Percentiles rank a stretch among this genome's conserved stretches.
phyloP scores from a whole-genome alignment of 35 echinoderm and acorn worm genomes.

The Hemicentrotus pulcherrimus region DNA sequence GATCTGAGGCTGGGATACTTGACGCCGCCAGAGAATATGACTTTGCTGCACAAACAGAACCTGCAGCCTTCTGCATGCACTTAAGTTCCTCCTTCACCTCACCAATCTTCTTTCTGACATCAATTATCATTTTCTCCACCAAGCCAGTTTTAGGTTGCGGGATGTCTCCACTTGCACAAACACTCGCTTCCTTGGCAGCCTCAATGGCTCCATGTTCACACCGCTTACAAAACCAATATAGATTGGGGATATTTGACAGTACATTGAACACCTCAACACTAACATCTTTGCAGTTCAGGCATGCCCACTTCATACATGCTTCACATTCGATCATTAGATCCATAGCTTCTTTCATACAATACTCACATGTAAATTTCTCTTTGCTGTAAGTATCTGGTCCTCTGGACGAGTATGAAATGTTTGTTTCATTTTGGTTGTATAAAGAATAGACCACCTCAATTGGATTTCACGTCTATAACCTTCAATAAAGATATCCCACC shows the following conservation, averaged over 20 bases:
- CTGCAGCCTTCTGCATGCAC: conserved; percentile 29
- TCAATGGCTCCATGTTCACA: conserved; percentile 27
- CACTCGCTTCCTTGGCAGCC: conserved; percentile 13
- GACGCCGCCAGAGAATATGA: conserved; percentile 15
- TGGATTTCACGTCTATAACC: too few relatives aligned
- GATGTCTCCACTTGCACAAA: background rate
- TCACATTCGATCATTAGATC: conserved; percentile 35
- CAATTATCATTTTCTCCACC: conserved; percentile 38
- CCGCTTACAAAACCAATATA: conserved; percentile 9
- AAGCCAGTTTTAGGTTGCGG: conserved; percentile 20
- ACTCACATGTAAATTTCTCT: conserved; percentile 26
- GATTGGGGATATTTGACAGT: background rate
- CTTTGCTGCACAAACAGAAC: conserved; percentile 26
- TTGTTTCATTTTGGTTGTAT: too few relatives aligned
- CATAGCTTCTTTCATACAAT: background rate
- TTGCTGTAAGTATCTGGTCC: background rate
- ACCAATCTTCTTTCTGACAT: conserved; percentile 33
- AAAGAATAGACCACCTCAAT: too few relatives aligned
- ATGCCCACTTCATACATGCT: conserved; percentile 28
- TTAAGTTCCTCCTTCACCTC: conserved; percentile 39
- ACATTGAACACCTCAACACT: background rate
- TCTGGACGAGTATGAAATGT: background rate
- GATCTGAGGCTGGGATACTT: background rate
- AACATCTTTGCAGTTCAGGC: background rate
- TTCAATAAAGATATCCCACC: too few relatives aligned